Evolutionary conservation across 2,113 vertebrate genomes (phyloP), one percentile per base, ranked within the genome.

Genomic region (Bufo gargarizans): DNA sequence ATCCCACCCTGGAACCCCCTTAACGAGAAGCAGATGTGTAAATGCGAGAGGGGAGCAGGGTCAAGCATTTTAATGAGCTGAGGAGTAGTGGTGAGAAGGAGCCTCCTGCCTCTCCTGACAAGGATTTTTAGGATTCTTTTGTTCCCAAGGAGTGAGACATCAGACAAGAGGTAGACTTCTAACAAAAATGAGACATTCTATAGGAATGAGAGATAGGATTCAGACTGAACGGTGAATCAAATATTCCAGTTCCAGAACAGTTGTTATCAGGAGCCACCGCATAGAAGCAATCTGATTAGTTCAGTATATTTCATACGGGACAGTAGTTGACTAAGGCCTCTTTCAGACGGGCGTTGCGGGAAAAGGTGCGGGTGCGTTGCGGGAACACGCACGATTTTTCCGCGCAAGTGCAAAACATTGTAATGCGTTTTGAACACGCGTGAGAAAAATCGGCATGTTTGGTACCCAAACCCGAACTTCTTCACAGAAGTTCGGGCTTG

Each of bases 21-120:
- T 94, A 96, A 95, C 90, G 6, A 91, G 92, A 96, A 94, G 93
- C 95, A 96, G 95, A 96, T 96, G 95, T 94, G 92, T 90, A 91
- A 92, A 94, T 87, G 91, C 91, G 91, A 90, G 90, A 90, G 87
- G 91, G 90, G 45, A 90, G 91, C 0, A 56, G 91, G 92, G 91
- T 91, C 93, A 92, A 72, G 14, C 1, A 4, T 89, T 88, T 6
- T 1, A 85, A 88, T 43, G 86, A 91, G 90, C 90, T 91, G 90
- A 83, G 74, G 90, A 91, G 86, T 90, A 8, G 84, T 91, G 87
- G 63, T 12, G 0, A 53, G 22, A 71, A 89, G 47, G 47, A 63
- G 63, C 82, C 77, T 81, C 84, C 80, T 55, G 78, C 53, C 71
- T 82, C 71, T 83, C 56, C 71, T 61, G 69, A 88, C 67, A 53